Evolutionary conservation across 2,888 invertebrate species (phyloP).

Genomic region (Pristionchus arcanus): DNA sequence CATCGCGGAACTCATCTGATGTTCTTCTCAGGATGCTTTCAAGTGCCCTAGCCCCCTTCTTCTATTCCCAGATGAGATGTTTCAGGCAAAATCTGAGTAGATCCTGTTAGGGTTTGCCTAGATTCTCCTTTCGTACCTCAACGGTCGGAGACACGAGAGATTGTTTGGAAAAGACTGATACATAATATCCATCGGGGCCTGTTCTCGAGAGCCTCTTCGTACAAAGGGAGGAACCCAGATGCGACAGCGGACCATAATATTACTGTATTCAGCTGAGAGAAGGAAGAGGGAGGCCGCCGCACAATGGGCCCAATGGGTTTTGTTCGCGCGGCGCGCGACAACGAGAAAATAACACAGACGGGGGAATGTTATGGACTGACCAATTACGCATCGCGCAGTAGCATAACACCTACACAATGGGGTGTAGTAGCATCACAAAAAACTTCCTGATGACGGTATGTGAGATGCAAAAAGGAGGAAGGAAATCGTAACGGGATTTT

Average conservation of each 20-base stretch:
- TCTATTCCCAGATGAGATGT: not conserved
- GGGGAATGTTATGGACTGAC: not conserved
- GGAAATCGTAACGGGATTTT: no score
- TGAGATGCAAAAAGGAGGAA: no score
- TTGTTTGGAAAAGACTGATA: no score
- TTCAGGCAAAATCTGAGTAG: not conserved
- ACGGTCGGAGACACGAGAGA: no score
- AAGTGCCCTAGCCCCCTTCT: not conserved
- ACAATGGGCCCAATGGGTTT: not conserved
- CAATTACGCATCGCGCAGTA: not conserved
- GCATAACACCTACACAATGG: not conserved
- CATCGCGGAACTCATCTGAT: not conserved
- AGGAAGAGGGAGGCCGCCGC: not conserved
- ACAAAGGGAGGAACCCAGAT: not conserved
- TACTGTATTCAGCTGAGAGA: not conserved
- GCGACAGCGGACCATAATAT: not conserved
- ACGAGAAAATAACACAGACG: not conserved
- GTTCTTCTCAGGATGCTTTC: not conserved
- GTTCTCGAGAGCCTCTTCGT: no score
- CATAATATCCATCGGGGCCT: not conserved
- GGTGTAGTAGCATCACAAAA: no score
- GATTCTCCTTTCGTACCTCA: no score
- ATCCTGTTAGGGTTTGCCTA: not conserved
- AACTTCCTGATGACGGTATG: not conserved
- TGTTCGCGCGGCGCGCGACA: not conserved